Evolutionary conservation across 2,888 invertebrate species (phyloP).

Genomic region (Drosophila paracracens): DNA sequence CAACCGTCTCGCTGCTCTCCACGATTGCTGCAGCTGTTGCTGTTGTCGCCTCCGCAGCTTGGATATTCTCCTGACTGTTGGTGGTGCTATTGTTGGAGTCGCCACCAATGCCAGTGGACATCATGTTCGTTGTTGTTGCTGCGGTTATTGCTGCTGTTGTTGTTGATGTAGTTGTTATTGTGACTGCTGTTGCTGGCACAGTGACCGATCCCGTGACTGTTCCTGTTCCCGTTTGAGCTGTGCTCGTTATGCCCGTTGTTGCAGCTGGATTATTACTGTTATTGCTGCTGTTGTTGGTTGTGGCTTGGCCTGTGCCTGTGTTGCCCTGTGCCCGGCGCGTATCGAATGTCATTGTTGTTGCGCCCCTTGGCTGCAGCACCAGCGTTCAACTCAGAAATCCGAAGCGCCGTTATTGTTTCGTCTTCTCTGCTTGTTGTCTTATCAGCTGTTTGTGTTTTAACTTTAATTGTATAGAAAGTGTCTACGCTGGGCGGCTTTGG

Average conservation of each 20-base stretch:
- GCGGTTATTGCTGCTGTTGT: slow-evolving; percentile 35
- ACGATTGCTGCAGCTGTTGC: slow-evolving; percentile 46
- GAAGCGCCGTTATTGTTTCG: slow-evolving; percentile 56
- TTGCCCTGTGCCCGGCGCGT: slow-evolving; percentile 77
- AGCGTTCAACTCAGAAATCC: slow-evolving; percentile 30
- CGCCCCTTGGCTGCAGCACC: slow-evolving; percentile 51
- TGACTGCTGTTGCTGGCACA: slow-evolving; percentile 27
- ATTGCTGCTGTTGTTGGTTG: slow-evolving; percentile 51
- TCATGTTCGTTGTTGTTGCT: slow-evolving; percentile 51
- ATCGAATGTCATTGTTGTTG: slow-evolving; percentile 84
- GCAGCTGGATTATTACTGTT: slow-evolving; percentile 43
- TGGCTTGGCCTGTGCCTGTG: slow-evolving; percentile 64
- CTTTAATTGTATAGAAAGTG: slow-evolving; percentile 62
- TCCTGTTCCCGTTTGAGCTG: slow-evolving; percentile 55
- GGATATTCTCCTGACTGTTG: slow-evolving; percentile 38
- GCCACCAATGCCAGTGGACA: slow-evolving; percentile 55
- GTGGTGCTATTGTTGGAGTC: slow-evolving; percentile 52
- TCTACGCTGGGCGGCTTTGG: slow-evolving; percentile 74
- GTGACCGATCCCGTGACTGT: slow-evolving; percentile 42
- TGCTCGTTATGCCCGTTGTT: slow-evolving; percentile 64
- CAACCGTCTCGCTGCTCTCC: slow-evolving; percentile 62
- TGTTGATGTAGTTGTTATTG: slow-evolving; percentile 51
- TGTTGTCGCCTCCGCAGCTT: slow-evolving; percentile 29
- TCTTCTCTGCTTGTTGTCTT: slow-evolving; percentile 27
- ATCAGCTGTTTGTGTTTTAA: slow-evolving; percentile 25